A percentile compares a stretch with the other conserved stretches of the same genome.
phyloP scores from a whole-genome alignment of 2,888 invertebrate species.

The Anarsia innoxiella region DNA sequence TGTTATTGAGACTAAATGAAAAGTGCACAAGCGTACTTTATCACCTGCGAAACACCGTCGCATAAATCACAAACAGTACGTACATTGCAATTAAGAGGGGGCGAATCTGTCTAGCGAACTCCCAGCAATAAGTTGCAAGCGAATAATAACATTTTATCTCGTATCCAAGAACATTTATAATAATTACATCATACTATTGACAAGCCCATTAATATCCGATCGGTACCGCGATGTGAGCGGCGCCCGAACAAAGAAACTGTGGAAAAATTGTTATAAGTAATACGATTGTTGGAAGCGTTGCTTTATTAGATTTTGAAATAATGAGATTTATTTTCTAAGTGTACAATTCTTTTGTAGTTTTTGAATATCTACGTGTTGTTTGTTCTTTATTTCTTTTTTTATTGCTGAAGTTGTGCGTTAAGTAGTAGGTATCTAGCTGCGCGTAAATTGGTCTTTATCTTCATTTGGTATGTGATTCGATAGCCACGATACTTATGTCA shows the following conservation, averaged over 20 bases:
- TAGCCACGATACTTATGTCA: too few species aligned
- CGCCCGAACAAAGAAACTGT: constrained; percentile 18
- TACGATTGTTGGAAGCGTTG: too few species aligned
- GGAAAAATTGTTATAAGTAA: too few species aligned
- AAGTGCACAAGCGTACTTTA: constrained; percentile 35
- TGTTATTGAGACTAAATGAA: constrained; percentile 38
- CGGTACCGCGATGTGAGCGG: constrained; percentile 21
- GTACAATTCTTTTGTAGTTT: too few species aligned
- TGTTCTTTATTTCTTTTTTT: too few species aligned
- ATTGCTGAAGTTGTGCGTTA: too few species aligned
- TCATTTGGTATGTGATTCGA: too few species aligned
- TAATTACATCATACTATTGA: constrained; percentile 66
- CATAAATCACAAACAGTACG: constrained; percentile 32
- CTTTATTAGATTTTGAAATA: too few species aligned
- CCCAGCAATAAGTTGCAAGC: constrained; percentile 39
- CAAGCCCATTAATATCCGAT: constrained; percentile 60
- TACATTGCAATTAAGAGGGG: constrained; percentile 48
- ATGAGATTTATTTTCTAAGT: too few species aligned
- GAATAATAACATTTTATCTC: constrained; percentile 59
- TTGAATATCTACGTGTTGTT: too few species aligned
- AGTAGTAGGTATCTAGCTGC: too few species aligned
- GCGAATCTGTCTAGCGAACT: constrained; percentile 29
- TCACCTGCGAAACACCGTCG: constrained; percentile 33
- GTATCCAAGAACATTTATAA: constrained; percentile 59
- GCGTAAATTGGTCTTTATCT: too few species aligned